Conservation (phyloP, 2,113 vertebrate species). For the Ascaphus truei region DNA sequence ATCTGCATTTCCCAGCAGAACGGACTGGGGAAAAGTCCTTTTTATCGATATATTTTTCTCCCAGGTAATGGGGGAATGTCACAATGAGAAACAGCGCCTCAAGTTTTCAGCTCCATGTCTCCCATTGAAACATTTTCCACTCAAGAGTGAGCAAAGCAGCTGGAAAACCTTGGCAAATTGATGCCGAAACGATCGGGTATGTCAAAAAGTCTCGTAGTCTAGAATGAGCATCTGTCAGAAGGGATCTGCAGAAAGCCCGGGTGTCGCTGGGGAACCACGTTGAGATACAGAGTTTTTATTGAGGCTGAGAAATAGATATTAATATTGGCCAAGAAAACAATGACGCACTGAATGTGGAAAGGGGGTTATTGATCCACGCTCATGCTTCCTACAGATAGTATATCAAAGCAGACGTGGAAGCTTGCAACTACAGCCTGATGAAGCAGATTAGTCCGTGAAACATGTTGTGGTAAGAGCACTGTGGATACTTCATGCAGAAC, state of each 20-base stretch:
- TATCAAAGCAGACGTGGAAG: no score
- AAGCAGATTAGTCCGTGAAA: no score
- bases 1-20: constrained; percentile 2
- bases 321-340: neutral
- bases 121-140: neutral
- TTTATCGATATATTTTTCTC: neutral
- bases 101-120: neutral
- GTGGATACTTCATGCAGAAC: no score
- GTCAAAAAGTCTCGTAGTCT: neutral
- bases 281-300: constrained; percentile 5
- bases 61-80: accelerated
- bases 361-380: no score
- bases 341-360: neutral
- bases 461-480: no score
- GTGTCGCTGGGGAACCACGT: neutral
- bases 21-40: neutral
- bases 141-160: neutral
- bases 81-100: constrained; percentile 2
- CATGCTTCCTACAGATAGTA: no score
- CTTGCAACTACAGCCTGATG: no score
- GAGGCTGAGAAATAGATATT: neutral
- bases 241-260: neutral
- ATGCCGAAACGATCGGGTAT: neutral
- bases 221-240: constrained; percentile 19
- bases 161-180: neutral